Evolutionary conservation across 2,113 vertebrate genomes (phyloP).

Genomic region (Pterophyllum scalare): DNA sequence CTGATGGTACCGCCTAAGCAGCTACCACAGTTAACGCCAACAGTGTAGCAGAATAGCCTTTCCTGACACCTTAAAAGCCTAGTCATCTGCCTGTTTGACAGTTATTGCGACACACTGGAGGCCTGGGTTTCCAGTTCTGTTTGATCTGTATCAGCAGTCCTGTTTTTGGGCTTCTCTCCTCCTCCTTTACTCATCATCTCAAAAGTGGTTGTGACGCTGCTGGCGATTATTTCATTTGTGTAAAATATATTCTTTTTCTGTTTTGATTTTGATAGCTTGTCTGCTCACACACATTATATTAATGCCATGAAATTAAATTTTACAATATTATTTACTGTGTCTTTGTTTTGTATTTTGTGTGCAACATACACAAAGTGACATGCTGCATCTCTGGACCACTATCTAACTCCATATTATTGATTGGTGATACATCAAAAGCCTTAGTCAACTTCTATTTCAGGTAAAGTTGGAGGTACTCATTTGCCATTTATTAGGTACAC

Average conservation of each 20-base stretch:
- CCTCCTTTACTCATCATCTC: conserved; percentile 70
- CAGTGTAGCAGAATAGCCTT: conserved; percentile 41
- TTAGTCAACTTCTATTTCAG: background rate
- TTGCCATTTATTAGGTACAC: background rate
- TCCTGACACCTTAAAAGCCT: conserved; percentile 36
- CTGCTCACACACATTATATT: conserved; percentile 79
- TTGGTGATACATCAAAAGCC: background rate
- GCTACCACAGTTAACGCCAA: conserved; percentile 35
- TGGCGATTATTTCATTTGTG: conserved; percentile 75
- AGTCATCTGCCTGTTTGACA: conserved; percentile 32
- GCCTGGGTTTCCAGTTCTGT: conserved; percentile 33
- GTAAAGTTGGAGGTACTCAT: background rate
- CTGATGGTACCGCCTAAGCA: conserved; percentile 54
- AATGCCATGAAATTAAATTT: conserved; percentile 84
- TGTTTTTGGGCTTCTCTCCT: conserved; percentile 64
- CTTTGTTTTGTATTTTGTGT: background rate
- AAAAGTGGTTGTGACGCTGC: conserved; percentile 71
- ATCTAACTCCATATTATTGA: background rate
- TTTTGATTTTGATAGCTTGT: conserved; percentile 83
- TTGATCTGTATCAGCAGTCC: conserved; percentile 67
- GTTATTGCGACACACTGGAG: conserved; percentile 35
- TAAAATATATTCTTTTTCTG: conserved; percentile 77
- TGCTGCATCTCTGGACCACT: background rate
- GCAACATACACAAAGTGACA: background rate
- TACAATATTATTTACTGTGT: conserved; percentile 72